A percentile compares a stretch with the other conserved stretches of the same genome.
Evolutionary conservation across 2,113 vertebrate species (phyloP).

Genomic region (Cyphotilapia sp.): DNA sequence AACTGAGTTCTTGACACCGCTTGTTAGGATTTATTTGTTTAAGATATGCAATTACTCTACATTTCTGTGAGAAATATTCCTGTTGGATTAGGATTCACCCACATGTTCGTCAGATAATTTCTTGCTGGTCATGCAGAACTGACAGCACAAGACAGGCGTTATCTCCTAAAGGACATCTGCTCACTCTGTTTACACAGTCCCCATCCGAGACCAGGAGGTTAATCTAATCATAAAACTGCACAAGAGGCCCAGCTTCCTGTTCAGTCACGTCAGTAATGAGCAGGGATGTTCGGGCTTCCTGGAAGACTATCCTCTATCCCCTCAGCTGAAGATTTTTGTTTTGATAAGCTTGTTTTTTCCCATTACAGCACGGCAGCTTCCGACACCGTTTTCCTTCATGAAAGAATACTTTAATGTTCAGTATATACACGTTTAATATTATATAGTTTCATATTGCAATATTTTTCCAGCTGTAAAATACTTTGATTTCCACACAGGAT

Average conservation of each 20-base stretch:
- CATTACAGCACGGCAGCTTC: constrained; percentile 6
- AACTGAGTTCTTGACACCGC: background rate
- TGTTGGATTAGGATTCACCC: constrained; percentile 51
- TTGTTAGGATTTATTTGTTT: background rate
- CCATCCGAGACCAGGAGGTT: constrained; percentile 61
- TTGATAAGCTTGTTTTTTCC: constrained; percentile 75
- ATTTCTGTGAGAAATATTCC: constrained; percentile 30
- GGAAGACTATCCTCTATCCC: constrained; percentile 62
- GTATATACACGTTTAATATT: background rate
- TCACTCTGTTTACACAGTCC: constrained; percentile 58
- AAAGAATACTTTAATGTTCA: background rate
- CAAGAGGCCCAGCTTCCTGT: constrained; percentile 74
- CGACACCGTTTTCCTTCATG: constrained; percentile 63
- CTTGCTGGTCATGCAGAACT: constrained; percentile 47
- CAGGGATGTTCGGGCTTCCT: constrained; percentile 63
- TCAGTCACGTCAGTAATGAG: constrained; percentile 70
- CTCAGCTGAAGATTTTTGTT: constrained; percentile 63
- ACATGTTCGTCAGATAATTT: constrained; percentile 55
- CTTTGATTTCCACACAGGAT: background rate
- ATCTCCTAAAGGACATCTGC: constrained; percentile 77
- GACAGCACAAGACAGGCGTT: constrained; percentile 55
- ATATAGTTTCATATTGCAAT: background rate
- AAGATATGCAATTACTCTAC: background rate
- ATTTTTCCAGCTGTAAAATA: background rate
- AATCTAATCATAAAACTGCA: constrained; percentile 72